Percentiles rank a stretch among this genome's conserved stretches.
These are phyloP conservation scores for Gymnorhina tibicen DNA, from an alignment of 2,113 vertebrate genomes.

Conservation along the genomic window DNA sequence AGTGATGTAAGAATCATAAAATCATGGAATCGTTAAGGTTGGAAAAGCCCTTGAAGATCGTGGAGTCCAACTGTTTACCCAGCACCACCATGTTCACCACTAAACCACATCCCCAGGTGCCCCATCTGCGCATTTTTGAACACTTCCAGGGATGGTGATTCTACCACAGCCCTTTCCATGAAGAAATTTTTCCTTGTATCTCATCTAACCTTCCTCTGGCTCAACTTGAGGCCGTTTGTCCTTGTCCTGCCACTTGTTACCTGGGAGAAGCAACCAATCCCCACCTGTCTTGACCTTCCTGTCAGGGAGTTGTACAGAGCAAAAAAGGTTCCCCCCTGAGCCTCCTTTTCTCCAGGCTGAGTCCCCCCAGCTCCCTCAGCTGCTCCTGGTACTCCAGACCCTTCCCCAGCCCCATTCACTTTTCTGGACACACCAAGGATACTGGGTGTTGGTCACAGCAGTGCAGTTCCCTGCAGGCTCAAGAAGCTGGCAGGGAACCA, in stretches of 20 bases:
- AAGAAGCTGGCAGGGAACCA: not conserved
- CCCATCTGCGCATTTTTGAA: not conserved
- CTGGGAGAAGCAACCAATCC: rapidly evolving
- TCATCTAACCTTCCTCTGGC: not conserved
- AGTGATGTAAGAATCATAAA: not conserved
- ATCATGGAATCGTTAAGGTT: not conserved
- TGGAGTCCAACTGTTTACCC: not conserved
- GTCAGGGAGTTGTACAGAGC: not conserved
- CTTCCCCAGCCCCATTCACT: not conserved
- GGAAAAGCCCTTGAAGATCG: not conserved
- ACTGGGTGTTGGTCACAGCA: not conserved
- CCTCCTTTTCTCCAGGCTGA: not conserved
- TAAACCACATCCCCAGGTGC: not conserved
- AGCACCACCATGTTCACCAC: not conserved
- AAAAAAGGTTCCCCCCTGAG: not conserved
- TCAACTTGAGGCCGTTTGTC: not conserved
- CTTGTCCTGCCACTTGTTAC: not conserved
- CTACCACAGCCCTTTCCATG: not conserved
- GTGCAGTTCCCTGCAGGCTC: not conserved
- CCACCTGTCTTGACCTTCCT: not conserved
- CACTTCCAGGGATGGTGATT: not conserved
- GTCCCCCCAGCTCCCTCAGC: not conserved
- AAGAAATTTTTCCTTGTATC: not conserved
- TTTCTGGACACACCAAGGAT: not conserved
- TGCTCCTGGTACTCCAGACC: not conserved